Conservation (phyloP, 2,113 vertebrate genomes). For the Craseonycteris thonglongyai region DNA sequence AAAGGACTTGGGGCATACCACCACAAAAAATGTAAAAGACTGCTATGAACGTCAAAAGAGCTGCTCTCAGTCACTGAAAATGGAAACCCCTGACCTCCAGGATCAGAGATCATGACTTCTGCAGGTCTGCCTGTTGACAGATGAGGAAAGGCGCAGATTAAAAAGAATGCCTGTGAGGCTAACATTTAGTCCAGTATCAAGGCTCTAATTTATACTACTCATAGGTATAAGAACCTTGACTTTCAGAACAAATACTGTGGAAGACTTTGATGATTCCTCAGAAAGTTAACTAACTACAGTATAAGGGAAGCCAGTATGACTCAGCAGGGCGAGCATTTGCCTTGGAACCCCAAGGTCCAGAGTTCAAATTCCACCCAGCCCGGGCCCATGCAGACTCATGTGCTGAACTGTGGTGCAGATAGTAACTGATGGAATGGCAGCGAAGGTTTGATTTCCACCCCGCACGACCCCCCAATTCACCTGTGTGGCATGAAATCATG, state of each 20-base stretch:
- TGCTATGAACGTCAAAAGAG: neutral
- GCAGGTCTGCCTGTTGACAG: neutral
- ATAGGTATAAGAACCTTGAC: neutral
- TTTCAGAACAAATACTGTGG: rapidly evolving
- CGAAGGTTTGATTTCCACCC: too few relatives aligned
- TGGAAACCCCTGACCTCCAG: neutral
- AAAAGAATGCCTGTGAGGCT: neutral
- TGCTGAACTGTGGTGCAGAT: too few relatives aligned
- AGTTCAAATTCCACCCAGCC: too few relatives aligned
- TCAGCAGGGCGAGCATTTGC: too few relatives aligned
- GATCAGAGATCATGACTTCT: neutral
- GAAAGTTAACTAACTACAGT: neutral
- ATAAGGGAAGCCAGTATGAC: too few relatives aligned
- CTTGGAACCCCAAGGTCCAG: too few relatives aligned
- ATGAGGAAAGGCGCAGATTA: neutral
- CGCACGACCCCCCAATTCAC: too few relatives aligned
- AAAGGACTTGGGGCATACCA: neutral
- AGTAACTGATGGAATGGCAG: too few relatives aligned
- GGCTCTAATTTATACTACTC: too few relatives aligned
- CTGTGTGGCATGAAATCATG: too few relatives aligned
- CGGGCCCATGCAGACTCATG: too few relatives aligned
- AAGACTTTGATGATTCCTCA: neutral
- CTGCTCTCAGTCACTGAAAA: neutral
- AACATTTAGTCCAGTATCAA: neutral
- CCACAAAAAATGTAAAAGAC: neutral